These are phyloP conservation scores for Ostrea edulis DNA, from an alignment of 1,140 invertebrate genomes.

Conservation along the genomic window DNA sequence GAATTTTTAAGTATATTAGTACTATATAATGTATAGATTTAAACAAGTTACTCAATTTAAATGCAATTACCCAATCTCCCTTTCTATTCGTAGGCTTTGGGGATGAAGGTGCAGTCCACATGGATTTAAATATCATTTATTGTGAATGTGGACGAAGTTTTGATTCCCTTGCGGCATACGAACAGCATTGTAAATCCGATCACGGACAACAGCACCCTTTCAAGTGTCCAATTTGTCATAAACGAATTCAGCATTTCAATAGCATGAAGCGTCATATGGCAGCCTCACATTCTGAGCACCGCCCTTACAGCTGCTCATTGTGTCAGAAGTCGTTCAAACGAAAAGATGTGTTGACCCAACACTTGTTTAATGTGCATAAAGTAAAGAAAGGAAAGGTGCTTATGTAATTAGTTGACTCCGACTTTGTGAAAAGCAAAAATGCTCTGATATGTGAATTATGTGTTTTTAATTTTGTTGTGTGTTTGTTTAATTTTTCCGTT, in stretches of 20 bases:
- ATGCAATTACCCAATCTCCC: background rate
- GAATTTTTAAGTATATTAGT: background rate
- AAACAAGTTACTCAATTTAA: background rate
- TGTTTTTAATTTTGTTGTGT: no score
- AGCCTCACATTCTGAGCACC: constrained; percentile 24
- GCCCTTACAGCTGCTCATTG: constrained; percentile 14
- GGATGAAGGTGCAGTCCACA: background rate
- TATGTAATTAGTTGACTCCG: background rate
- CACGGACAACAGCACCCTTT: background rate
- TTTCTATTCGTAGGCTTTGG: constrained; percentile 20
- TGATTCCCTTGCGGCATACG: constrained; percentile 3
- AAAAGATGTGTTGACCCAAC: constrained; percentile 24
- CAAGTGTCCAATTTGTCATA: constrained; percentile 35
- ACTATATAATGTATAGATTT: background rate
- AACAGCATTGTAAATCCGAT: constrained; percentile 28
- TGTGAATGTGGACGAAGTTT: constrained; percentile 38
- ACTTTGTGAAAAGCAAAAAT: no score
- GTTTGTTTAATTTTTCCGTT: no score
- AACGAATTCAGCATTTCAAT: constrained; percentile 1
- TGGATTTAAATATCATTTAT: constrained; percentile 25
- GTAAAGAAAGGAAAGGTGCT: background rate
- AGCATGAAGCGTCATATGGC: constrained; percentile 28
- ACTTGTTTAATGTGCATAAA: constrained; percentile 27
- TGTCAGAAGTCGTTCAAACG: constrained; percentile 30
- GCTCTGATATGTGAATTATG: no score